Evolutionary conservation across 2,888 invertebrate genomes (phyloP).

Genomic region (Diadegma fenestrale): DNA sequence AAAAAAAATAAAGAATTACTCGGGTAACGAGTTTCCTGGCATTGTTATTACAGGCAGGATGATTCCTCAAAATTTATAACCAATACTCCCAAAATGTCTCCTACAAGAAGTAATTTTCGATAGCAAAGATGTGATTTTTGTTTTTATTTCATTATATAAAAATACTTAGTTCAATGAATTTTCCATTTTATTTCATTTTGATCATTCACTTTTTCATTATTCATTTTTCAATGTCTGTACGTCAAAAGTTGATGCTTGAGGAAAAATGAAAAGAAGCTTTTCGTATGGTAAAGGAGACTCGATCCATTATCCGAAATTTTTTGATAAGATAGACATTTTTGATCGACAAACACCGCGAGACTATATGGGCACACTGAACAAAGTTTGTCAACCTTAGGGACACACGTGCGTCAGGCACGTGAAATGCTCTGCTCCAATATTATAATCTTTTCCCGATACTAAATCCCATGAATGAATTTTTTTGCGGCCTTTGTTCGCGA

Average conservation of each 20-base stretch:
- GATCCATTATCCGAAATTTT: background rate
- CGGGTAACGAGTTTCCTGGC: background rate
- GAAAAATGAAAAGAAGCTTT: no score
- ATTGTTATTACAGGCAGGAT: background rate
- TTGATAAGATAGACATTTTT: background rate
- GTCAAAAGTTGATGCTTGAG: background rate
- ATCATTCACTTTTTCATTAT: background rate
- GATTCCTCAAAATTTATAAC: no score
- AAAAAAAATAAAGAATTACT: background rate
- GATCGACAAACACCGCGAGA: background rate
- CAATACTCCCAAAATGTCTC: no score
- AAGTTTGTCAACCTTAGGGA: background rate
- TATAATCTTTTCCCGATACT: background rate
- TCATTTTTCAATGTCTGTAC: background rate
- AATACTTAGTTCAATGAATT: no score
- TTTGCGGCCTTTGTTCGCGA: background rate
- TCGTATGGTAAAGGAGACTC: background rate
- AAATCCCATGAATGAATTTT: background rate
- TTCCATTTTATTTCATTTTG: no score
- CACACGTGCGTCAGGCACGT: constrained; percentile 1
- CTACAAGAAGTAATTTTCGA: no score
- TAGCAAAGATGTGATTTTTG: no score
- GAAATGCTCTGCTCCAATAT: background rate
- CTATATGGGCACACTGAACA: background rate
- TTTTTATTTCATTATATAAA: no score